Percentiles rank a stretch among this genome's conserved stretches.
phyloP scores from a whole-genome alignment of 2,888 invertebrate species.

The Lypha dubia region DNA sequence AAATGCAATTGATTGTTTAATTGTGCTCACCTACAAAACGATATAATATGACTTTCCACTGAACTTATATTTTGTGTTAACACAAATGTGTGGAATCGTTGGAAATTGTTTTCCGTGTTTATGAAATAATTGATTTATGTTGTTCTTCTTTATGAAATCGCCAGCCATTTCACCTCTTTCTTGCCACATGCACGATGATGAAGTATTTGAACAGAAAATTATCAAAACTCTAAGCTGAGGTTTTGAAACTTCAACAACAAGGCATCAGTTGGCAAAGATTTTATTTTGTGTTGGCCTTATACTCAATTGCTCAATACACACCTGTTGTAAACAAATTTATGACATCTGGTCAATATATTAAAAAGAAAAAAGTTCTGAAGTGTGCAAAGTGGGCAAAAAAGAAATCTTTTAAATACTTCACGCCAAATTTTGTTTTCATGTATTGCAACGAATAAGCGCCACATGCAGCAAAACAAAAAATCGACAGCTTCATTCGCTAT shows the following conservation, averaged over 20 bases:
- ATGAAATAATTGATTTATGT: constrained; percentile 29
- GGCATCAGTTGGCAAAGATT: constrained; percentile 28
- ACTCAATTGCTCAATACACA: constrained; percentile 61
- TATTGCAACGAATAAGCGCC: constrained; percentile 63
- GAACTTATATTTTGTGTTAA: no score
- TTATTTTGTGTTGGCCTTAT: constrained; percentile 38
- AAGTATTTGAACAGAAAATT: constrained; percentile 49
- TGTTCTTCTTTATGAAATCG: not conserved
- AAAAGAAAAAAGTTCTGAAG: constrained; percentile 7
- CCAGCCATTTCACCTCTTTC: constrained; percentile 52
- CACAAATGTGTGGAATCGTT: no score
- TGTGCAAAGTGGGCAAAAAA: not conserved
- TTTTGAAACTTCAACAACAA: not conserved
- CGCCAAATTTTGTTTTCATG: constrained; percentile 18
- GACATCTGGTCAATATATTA: constrained; percentile 46
- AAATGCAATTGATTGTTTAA: no score
- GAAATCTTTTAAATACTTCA: constrained; percentile 27
- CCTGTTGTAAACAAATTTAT: constrained; percentile 65
- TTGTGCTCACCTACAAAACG: no score
- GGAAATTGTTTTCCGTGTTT: no score
- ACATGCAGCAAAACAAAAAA: constrained; percentile 49
- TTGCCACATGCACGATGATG: constrained; percentile 54
- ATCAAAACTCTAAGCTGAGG: constrained; percentile 30
- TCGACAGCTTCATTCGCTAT: not conserved
- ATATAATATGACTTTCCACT: no score